A percentile compares a stretch with the other conserved stretches of the same genome.
Conservation (phyloP, 92 coral and sea anemone genomes). For the Zoanthus gigantus region DNA sequence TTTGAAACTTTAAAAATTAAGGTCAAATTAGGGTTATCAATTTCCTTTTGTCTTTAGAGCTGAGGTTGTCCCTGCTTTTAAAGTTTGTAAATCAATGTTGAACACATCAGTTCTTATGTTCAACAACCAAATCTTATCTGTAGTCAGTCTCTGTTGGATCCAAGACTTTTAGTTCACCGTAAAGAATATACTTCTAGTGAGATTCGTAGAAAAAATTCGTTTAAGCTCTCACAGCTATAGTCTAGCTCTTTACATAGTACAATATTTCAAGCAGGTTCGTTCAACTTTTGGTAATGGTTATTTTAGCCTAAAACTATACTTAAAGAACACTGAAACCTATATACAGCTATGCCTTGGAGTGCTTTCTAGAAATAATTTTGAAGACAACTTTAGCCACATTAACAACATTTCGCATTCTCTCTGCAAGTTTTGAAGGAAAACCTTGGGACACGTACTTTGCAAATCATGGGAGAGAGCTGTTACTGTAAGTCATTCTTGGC, state of each 20-base stretch:
- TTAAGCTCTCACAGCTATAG: not conserved
- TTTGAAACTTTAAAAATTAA: too few relatives aligned
- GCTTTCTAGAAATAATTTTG: not conserved
- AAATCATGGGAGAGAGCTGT: not conserved
- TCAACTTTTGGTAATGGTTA: not conserved
- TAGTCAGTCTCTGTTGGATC: too few relatives aligned
- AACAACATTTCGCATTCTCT: too few relatives aligned
- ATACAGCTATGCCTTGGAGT: not conserved
- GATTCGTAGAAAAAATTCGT: not conserved
- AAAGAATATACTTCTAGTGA: not conserved
- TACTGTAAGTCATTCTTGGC: not conserved
- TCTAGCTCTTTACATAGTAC: not conserved
- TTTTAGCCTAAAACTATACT: not conserved
- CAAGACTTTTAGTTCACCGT: not conserved
- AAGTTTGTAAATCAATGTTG: too few relatives aligned
- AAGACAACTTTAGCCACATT: not conserved
- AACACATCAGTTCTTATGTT: too few relatives aligned
- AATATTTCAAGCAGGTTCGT: slow-evolving; percentile 5
- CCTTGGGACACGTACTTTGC: too few relatives aligned
- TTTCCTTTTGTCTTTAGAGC: too few relatives aligned
- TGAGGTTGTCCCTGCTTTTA: too few relatives aligned
- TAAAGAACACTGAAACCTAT: not conserved
- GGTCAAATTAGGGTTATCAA: too few relatives aligned
- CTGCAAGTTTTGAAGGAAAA: too few relatives aligned
- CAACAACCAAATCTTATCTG: too few relatives aligned